Conservation (phyloP, 2,797 vertebrate genomes). For the Sciurus carolinensis region DNA sequence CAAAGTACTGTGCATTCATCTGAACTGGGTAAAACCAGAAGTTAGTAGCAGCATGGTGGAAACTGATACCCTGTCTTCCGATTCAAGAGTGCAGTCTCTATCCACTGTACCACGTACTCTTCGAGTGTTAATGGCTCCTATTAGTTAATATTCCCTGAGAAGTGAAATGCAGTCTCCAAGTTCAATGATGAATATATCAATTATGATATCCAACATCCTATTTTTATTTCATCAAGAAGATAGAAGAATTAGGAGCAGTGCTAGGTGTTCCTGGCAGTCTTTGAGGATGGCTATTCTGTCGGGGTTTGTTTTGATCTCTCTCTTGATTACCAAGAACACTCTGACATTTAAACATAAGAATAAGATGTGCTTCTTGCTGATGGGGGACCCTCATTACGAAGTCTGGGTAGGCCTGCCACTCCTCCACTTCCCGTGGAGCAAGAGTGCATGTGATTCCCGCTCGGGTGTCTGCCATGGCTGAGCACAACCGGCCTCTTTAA, state of each 20-base stretch:
- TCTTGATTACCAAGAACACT: slow-evolving; percentile 57
- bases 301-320: slow-evolving; percentile 62
- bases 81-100: slow-evolving; percentile 6
- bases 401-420: not conserved
- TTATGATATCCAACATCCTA: not conserved
- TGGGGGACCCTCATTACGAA: not conserved
- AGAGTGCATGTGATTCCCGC: not conserved
- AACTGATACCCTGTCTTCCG: slow-evolving; percentile 32
- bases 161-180: not conserved
- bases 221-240: not conserved
- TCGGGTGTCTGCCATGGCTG: not conserved
- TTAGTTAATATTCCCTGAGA: slow-evolving; percentile 21
- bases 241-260: not conserved
- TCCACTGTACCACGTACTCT: not conserved
- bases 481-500: slow-evolving; percentile 22
- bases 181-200: slow-evolving; percentile 2
- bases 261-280: not conserved
- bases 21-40: not conserved
- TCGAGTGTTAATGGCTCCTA: not conserved
- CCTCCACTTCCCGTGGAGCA: not conserved
- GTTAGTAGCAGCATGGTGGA: not conserved
- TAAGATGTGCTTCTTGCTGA: slow-evolving; percentile 35
- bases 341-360: slow-evolving; percentile 48
- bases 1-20: not conserved
- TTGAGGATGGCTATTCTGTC: slow-evolving; percentile 33